phyloP scores from a whole-genome alignment of 1,140 invertebrate genomes.

The Lordiphosa collinella region DNA sequence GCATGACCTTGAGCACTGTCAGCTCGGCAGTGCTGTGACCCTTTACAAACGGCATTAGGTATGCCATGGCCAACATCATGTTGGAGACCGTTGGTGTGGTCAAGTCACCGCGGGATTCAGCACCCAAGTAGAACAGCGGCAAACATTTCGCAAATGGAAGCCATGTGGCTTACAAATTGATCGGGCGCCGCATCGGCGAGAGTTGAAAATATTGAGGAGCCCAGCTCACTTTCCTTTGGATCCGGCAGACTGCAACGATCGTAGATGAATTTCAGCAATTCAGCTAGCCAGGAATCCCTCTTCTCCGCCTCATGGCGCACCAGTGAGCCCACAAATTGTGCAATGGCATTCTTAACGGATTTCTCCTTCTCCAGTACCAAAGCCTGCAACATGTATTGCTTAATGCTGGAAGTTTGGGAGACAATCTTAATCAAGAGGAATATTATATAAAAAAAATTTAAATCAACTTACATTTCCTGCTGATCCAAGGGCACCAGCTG shows the following conservation, averaged over 20 bases:
- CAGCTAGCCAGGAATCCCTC: constrained; percentile 83
- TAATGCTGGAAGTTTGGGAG: constrained; percentile 80
- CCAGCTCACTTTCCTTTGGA: constrained; percentile 68
- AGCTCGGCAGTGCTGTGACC: constrained; percentile 73
- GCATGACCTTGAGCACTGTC: constrained; percentile 84
- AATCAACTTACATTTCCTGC: constrained; percentile 80
- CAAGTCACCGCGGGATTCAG: constrained; percentile 53
- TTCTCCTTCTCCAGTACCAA: constrained; percentile 83
- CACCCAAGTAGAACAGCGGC: constrained; percentile 39
- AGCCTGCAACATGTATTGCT: constrained; percentile 82
- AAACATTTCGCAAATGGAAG: constrained; percentile 64
- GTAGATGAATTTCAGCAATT: constrained; percentile 85
- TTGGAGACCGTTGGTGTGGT: constrained; percentile 61
- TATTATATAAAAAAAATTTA: background rate
- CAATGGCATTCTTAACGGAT: constrained; percentile 83
- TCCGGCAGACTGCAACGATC: constrained; percentile 49
- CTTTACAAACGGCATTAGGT: constrained; percentile 63
- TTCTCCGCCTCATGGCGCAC: constrained; percentile 86
- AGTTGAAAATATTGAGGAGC: constrained; percentile 67
- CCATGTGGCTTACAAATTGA: constrained; percentile 72
- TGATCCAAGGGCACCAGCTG: constrained; percentile 81
- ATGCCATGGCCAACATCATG: constrained; percentile 57
- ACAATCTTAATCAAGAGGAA: background rate
- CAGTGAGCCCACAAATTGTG: constrained; percentile 84
- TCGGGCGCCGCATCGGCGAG: constrained; percentile 70